phyloP scores from a whole-genome alignment of 2,113 vertebrate species.

The Trochalopteron elliotii region DNA sequence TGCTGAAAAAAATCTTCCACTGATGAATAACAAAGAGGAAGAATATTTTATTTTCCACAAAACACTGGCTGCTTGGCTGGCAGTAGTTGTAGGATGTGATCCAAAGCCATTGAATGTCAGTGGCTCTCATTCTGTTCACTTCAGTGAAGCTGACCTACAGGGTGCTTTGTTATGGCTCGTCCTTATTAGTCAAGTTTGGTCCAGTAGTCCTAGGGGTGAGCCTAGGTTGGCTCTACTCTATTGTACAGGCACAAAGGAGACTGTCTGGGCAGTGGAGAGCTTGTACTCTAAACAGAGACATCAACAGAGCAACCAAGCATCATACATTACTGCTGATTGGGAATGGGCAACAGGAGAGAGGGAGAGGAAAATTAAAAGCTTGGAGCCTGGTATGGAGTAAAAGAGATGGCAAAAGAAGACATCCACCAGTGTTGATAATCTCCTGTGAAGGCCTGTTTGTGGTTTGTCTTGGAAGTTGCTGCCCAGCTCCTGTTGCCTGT shows the following conservation, averaged over 20 bases:
- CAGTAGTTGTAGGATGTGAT: background rate
- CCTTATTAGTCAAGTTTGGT: background rate
- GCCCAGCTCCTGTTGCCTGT: fast-evolving
- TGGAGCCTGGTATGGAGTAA: background rate
- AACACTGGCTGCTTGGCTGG: background rate
- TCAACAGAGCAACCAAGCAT: background rate
- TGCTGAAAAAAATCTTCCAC: background rate
- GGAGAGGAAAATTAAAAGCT: background rate
- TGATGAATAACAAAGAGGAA: background rate
- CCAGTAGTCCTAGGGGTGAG: background rate
- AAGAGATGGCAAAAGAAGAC: background rate
- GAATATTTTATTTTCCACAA: background rate
- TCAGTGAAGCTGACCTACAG: background rate
- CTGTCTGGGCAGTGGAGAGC: background rate
- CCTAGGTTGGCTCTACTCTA: background rate
- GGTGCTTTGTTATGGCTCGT: background rate
- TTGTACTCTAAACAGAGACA: background rate
- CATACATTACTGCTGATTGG: background rate
- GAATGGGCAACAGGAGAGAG: background rate
- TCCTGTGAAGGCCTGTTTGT: background rate
- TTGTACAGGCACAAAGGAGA: background rate
- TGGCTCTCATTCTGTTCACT: background rate
- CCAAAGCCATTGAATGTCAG: background rate
- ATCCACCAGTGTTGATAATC: background rate
- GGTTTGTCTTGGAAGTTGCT: background rate